Percentiles rank a stretch among this genome's conserved stretches.
Conservation (phyloP, 1,140 invertebrate species). For the Druon quercuslanigerum region DNA sequence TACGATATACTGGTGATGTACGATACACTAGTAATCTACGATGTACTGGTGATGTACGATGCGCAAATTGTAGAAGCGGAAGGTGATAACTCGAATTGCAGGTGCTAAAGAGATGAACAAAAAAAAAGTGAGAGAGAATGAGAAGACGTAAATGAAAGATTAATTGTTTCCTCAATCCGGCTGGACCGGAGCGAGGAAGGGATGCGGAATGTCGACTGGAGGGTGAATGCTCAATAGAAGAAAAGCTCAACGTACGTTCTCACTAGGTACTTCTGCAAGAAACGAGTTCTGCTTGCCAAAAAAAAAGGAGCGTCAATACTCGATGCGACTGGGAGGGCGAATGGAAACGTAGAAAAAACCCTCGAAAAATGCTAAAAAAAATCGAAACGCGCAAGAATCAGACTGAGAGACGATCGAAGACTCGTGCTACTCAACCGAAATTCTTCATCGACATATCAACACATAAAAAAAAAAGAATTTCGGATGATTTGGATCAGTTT, state of each 20-base stretch:
- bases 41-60: neutral
- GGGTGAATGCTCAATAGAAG: constrained; percentile 33
- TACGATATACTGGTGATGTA: neutral
- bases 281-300: constrained; percentile 16
- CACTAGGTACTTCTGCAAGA: constrained; percentile 55
- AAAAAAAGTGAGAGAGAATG: constrained; percentile 15
- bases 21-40: neutral
- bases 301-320: constrained; percentile 20
- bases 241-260: constrained; percentile 55
- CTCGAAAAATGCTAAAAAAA: neutral
- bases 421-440: constrained; percentile 24
- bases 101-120: constrained; percentile 30
- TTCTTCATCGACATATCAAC: constrained; percentile 38
- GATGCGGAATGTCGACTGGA: neutral
- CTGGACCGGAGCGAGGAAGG: constrained; percentile 57
- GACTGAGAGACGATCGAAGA: neutral
- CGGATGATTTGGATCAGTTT: no score
- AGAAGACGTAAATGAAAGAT: constrained; percentile 22
- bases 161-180: constrained; percentile 49
- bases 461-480: no score
- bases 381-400: constrained; percentile 40
- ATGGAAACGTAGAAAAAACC: neutral
- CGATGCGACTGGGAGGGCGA: constrained; percentile 17
- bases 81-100: constrained; percentile 23
- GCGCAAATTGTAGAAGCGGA: constrained; percentile 30